Evolutionary conservation across 2,888 invertebrate species (phyloP).

Genomic region (Nebria brevicollis): DNA sequence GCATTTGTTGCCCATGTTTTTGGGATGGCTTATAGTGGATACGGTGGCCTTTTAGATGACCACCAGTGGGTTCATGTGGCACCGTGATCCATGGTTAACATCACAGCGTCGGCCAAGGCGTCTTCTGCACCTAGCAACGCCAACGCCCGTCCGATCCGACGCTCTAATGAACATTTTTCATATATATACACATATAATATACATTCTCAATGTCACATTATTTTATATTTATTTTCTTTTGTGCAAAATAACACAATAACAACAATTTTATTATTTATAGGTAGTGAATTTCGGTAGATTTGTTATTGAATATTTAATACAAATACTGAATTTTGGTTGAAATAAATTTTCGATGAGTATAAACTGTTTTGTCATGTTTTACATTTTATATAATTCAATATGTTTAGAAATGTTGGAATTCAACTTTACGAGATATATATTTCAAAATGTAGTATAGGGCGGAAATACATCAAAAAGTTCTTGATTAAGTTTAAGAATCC

Average conservation of each 20-base stretch:
- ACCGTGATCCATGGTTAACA: not conserved
- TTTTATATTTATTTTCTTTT: not conserved
- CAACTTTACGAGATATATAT: not conserved
- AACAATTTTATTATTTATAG: too few species aligned
- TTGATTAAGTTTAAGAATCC: constrained; percentile 28
- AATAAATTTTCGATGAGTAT: too few species aligned
- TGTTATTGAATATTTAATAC: too few species aligned
- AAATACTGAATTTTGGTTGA: too few species aligned
- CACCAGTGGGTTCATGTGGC: constrained; percentile 6
- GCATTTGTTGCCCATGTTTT: constrained; percentile 85
- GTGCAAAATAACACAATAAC: not conserved
- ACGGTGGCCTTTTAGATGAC: constrained; percentile 1
- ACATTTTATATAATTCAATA: too few species aligned
- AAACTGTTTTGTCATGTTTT: too few species aligned
- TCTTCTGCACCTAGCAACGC: constrained; percentile 20
- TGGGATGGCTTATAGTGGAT: not conserved
- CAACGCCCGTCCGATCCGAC: constrained; percentile 8
- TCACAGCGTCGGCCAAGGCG: constrained; percentile 17
- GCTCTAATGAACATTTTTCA: not conserved
- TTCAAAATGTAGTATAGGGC: not conserved
- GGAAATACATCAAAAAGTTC: not conserved
- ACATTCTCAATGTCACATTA: not conserved
- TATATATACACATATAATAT: too few species aligned
- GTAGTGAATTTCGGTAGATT: too few species aligned
- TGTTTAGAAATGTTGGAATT: not conserved